Evolutionary conservation across 2,888 invertebrate genomes (phyloP), one percentile per base, ranked within the genome.

Genomic region (Rambutsinella grinnellia): DNA sequence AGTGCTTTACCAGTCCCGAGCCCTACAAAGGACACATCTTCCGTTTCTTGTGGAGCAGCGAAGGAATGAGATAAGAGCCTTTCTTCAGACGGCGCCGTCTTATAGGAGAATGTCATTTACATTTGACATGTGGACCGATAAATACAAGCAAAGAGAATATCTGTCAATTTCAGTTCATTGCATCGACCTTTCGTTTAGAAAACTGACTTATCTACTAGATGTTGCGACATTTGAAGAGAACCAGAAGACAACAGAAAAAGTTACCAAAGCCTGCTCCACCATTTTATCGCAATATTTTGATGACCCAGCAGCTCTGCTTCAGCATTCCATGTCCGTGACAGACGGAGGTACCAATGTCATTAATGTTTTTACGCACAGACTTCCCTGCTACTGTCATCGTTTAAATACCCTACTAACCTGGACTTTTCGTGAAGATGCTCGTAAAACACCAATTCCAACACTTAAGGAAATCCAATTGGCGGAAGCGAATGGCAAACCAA

Each of bases 281-380:
- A 65, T 72, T 36, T 8, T 57, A 5, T 8, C 0, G 10, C 46
- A 44, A 24, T 71, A 56, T 19, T 71, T 71, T 54, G 13, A 24
- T n/a, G 46, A 63, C 1, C 36, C 26, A n/a, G 13, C 26, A 10
- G 17, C 13, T 2, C 23, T 72, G 5, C 47, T 72, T 47, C 21
- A 3, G 2, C 10, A 6, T 17, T 46, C 72, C 5, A 28, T 13
- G 10, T 15, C 46, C 15, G 75, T 75, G 1, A 75, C 75, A 2
- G 75, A 74, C 23, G 68, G 68, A 15, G 75, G 75, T n/a, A 44
- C 44, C 1, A 75, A 75, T 28, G 13, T 75, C 10, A 24, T 46
- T 5, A 44, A 68, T 19, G 62, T 62, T 3, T 68, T 68, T 56
- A 1, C 3, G 0, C 17, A 36, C 3, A 15, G 74, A 3, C 27